Conservation (phyloP, 2,888 invertebrate species). For the Yponomeuta plumbellus region DNA sequence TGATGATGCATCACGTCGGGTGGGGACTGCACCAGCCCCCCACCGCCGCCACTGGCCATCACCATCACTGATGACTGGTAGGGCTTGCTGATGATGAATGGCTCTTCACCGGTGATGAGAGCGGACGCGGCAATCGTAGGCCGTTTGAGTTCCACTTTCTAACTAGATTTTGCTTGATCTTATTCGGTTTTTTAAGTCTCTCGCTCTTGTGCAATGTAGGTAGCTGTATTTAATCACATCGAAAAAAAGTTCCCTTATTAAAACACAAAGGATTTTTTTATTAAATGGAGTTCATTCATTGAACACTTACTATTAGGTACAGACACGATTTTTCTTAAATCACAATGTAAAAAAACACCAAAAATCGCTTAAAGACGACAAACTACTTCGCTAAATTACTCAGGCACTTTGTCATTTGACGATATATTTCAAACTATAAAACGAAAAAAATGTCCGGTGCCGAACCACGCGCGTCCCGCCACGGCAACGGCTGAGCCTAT, state of each 20-base stretch:
- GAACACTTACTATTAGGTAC: neutral
- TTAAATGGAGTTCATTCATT: too few relatives aligned
- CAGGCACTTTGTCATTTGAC: conserved; percentile 61
- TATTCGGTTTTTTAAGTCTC: neutral
- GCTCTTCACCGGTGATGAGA: conserved; percentile 20
- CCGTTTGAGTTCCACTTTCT: neutral
- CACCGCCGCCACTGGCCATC: conserved; percentile 71
- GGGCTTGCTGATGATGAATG: conserved; percentile 39
- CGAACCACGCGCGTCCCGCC: conserved; percentile 44
- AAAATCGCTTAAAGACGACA: conserved; percentile 23
- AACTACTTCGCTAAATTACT: conserved; percentile 33
- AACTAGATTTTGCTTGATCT: neutral
- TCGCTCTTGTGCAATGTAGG: neutral
- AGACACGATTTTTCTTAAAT: neutral
- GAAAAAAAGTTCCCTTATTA: neutral
- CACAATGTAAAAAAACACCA: conserved; percentile 19
- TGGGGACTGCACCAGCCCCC: conserved; percentile 74
- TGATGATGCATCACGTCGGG: conserved; percentile 72
- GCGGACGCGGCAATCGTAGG: neutral
- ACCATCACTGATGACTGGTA: conserved; percentile 57
- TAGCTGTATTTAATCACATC: neutral
- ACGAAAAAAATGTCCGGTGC: conserved; percentile 38
- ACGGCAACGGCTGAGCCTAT: conserved; percentile 65
- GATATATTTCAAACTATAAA: conserved; percentile 32
- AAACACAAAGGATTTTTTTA: neutral